These are phyloP conservation scores for Drosophila dunni DNA, from an alignment of 1,140 invertebrate species.

Conservation along the genomic window DNA sequence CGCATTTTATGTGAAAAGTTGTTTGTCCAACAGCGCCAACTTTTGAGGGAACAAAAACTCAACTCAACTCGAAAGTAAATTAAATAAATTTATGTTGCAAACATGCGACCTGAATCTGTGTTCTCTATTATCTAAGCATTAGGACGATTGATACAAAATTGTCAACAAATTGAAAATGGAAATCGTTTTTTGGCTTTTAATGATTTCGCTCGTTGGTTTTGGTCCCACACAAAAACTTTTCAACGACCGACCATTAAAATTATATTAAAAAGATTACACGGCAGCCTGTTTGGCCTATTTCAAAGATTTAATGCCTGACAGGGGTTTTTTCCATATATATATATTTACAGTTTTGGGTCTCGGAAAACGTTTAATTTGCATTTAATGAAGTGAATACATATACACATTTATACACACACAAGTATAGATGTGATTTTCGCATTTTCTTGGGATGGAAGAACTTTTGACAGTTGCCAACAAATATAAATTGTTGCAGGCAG, in stretches of 20 bases:
- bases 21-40: slow-evolving; percentile 25
- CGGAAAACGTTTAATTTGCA: slow-evolving; percentile 53
- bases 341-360: slow-evolving; percentile 14
- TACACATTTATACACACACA: background rate
- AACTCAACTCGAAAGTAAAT: slow-evolving; percentile 56
- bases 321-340: background rate
- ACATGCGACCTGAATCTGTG: slow-evolving; percentile 4
- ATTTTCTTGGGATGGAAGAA: slow-evolving; percentile 29
- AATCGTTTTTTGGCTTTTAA: slow-evolving; percentile 62
- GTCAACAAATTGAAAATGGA: slow-evolving; percentile 73
- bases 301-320: slow-evolving; percentile 40
- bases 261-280: slow-evolving; percentile 74
- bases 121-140: slow-evolving; percentile 78
- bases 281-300: slow-evolving; percentile 47
- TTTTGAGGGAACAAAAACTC: slow-evolving; percentile 35
- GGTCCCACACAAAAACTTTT: slow-evolving; percentile 15
- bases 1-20: slow-evolving; percentile 82
- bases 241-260: slow-evolving; percentile 64
- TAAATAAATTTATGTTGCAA: slow-evolving; percentile 72
- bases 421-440: slow-evolving; percentile 19
- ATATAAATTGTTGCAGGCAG: slow-evolving; percentile 78
- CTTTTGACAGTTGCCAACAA: slow-evolving; percentile 71
- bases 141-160: slow-evolving; percentile 74
- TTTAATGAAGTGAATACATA: slow-evolving; percentile 49
- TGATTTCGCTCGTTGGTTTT: slow-evolving; percentile 52